Evolutionary conservation across 2,888 invertebrate genomes (phyloP).

Genomic region (Drosophila paracracens): DNA sequence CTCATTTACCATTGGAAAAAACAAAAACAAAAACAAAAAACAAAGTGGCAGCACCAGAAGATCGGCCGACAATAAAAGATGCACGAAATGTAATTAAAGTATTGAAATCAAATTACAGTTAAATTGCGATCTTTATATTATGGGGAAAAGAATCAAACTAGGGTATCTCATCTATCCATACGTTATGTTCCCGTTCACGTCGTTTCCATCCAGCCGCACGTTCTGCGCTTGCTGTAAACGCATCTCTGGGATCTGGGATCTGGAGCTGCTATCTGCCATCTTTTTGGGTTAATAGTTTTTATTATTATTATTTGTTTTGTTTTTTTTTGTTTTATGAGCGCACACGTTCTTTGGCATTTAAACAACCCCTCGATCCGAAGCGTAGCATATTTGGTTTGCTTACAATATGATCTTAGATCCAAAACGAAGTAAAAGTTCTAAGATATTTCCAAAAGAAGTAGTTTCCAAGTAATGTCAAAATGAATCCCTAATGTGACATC

Average conservation of each 20-base stretch:
- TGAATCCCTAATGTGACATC: background rate
- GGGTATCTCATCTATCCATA: slow-evolving; percentile 19
- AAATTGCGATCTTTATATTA: slow-evolving; percentile 51
- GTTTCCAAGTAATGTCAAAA: background rate
- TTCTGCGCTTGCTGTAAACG: slow-evolving; percentile 12
- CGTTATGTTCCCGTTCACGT: background rate
- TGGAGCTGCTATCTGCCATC: slow-evolving; percentile 5
- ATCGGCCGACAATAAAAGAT: slow-evolving; percentile 20
- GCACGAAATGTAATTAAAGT: slow-evolving; percentile 75
- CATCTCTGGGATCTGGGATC: slow-evolving; percentile 31
- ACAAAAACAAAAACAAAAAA: slow-evolving; percentile 14
- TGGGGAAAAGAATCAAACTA: slow-evolving; percentile 1
- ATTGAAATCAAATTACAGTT: slow-evolving; percentile 79
- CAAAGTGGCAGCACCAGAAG: background rate
- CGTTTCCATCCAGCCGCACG: slow-evolving; percentile 13
- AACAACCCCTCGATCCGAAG: slow-evolving; percentile 28
- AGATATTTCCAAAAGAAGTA: background rate
- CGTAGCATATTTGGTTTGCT: background rate
- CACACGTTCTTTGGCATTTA: slow-evolving; percentile 22
- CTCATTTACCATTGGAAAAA: slow-evolving; percentile 45
- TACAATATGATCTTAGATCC: background rate
- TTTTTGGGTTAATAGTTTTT: slow-evolving; percentile 43
- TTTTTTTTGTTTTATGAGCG: slow-evolving; percentile 10
- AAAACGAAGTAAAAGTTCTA: background rate
- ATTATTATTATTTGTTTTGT: background rate